Evolutionary conservation across 1,140 invertebrate genomes (phyloP), one percentile per base, ranked within the genome.

Genomic region (Trachymyrmex septentrionalis): DNA sequence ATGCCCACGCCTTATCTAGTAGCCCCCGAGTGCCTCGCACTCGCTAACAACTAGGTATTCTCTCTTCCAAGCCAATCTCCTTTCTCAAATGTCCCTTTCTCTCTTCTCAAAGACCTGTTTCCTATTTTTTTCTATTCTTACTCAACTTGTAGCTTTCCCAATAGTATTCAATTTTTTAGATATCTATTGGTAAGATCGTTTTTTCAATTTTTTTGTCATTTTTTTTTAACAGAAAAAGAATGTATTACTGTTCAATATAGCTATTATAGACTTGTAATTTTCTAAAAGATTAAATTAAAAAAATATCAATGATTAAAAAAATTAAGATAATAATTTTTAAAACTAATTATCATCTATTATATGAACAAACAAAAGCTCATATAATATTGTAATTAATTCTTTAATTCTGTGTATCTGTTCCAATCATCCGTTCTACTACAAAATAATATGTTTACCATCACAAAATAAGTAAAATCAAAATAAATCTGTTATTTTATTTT

Each of bases 1-100:
- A 95, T 94, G 93, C 91, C 94, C 93, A 90, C 86, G 91, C 92
- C 94, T 95, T 95, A 95, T 95, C 95, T 93, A 72, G 66, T 87
- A 82, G 78, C 88, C 91, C 85, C 82, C 73, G 90, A 91, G 92
- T 91, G 90, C 92, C 92, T 92, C 87, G 82, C 91, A 89, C 90
- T 92, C 82, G 88, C 91, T 92, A 93, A 93, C 90, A 89, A 89
- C 91, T 91, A 86, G 85, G 88, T 89, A 90, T 89, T 92, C 90
- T 92, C 90, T 92, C 90, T 89, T 92, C 86, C 88, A 78, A 90
- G 85, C 88, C 88, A 90, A 90, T 90, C 88, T 90, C 88, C 86
- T 91, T 92, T 78, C 90, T 85, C 90, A 87, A 88, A 89, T 80
- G 75, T 85, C 80, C 63, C 19, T 73, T 73, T 3, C 50, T 44